Base-by-base conservation (phyloP, 2,113 vertebrate species). In the Lepus timidus region DNA sequence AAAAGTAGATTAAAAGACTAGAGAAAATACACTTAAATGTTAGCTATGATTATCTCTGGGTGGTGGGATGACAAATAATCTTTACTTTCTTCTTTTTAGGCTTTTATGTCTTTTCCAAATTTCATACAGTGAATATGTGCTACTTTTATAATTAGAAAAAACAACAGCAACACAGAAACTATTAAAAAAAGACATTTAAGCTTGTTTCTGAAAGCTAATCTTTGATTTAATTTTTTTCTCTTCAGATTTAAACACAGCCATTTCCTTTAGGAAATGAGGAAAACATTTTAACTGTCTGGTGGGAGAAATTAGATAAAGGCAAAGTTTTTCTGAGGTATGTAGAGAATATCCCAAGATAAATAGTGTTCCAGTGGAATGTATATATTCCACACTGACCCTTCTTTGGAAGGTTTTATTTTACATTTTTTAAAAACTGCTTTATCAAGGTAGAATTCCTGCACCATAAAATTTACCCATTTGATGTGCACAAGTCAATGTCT, bases 211-310 rank as follows among this genome's bases (percentile, higher is more conserved):
- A 95, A 95, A 90, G 71, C 78, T 96, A 96, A 97, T 96, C 81
- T 96, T 95, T 96, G 76, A 94, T 90, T 97, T 95, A 93, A 95
- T 88, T 93, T 96, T 93, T 96, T 93, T 88, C 92, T 90, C n/a
- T 96, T 96, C 64, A 85, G 85, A 92, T 95, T 97, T 96, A 96
- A 92, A 87, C 68, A 76, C 27, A 96, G 64, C 36, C 55, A 85
- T 93, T 97, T 97, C 85, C 85, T 95, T 92, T 92, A 65, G 51
- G 68, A 95, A 96, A 92, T 92, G 81, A 96, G 12, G 62, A 67
- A 90, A 91, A 10, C 49, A 88, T 92, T 96, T 95, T 88, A 96
- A 92, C 55, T 94, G 62, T 88, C 85, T 95, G 61, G 39, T 93
- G 70, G 87, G 89, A 95, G 58, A 96, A 95, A 95, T 88, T 83